Percentiles rank a stretch among this genome's conserved stretches.
These are phyloP conservation scores for Rhingia campestris DNA, from an alignment of 2,888 invertebrate species.

Conservation along the genomic window DNA sequence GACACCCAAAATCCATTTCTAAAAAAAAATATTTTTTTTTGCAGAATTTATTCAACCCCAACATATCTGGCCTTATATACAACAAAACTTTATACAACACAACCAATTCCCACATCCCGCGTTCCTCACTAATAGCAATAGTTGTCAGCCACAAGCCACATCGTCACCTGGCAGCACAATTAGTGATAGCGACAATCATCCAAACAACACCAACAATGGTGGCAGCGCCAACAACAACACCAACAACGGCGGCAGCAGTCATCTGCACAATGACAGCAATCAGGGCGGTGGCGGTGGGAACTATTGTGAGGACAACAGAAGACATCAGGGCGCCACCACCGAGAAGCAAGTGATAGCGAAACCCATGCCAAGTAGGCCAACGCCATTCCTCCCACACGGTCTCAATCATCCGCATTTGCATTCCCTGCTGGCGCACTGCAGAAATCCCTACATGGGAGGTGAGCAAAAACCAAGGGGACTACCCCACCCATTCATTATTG, in stretches of 20 bases:
- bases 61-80: constrained; percentile 84
- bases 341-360: constrained; percentile 87
- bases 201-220: constrained; percentile 77
- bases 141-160: constrained; percentile 83
- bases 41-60: constrained; percentile 83
- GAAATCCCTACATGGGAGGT: constrained; percentile 91
- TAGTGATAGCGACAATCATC: constrained; percentile 83
- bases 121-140: constrained; percentile 82
- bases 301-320: constrained; percentile 78
- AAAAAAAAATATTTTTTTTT: constrained; percentile 26
- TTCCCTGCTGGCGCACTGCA: constrained; percentile 90
- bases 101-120: constrained; percentile 83
- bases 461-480: constrained; percentile 73
- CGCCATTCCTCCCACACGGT: constrained; percentile 86
- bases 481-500: constrained; percentile 2
- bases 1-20: background rate
- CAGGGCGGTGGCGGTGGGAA: constrained; percentile 76
- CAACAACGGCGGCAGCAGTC: constrained; percentile 75
- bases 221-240: constrained; percentile 76
- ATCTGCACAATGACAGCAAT: constrained; percentile 77
- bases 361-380: constrained; percentile 91
- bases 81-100: constrained; percentile 83
- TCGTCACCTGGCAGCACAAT: constrained; percentile 83
- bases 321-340: constrained; percentile 76
- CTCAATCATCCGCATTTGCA: constrained; percentile 92